Base-by-base conservation (phyloP, 2,888 invertebrate genomes). In the Polydrusus tereticollis region DNA sequence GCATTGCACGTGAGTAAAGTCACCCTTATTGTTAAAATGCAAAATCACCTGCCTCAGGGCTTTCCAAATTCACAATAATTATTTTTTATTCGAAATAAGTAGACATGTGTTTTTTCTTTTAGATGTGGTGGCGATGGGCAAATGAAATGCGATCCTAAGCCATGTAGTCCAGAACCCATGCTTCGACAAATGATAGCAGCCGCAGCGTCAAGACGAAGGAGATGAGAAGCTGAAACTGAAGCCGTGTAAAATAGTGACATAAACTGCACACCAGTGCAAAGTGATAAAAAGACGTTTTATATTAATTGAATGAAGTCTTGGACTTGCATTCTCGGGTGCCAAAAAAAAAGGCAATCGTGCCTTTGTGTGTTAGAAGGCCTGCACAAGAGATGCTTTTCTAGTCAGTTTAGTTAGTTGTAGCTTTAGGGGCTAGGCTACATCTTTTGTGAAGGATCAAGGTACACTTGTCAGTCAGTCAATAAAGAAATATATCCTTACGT, bases 91-190 rank as follows among this genome's bases (percentile, higher is more conserved):
- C 23, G n/a, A 23, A 52, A 10, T 52, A 23, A 21, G 4, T 26
- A 7, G 7, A 26, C 26, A 26, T 5, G 26, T 3, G 7, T 26
- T 26, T 26, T 41, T 55, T 52, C 66, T 88, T 88, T 33, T 87
- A 95, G 96, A 87, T 97, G 97, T 87, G 96, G 96, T 82, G 92
- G 93, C 76, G 93, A 95, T 85, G 96, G 96, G 81, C 94, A 95
- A 86, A 96, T 97, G 96, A 93, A 95, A 87, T 97, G 97, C 86
- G 94, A 96, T 86, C 97, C 97, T 71, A 93, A 93, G 86, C 91
- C 91, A 76, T 96, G 96, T 86, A 93, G 94, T 79, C 95, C 96
- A 50, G 94, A 95, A 85, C 95, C 96, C 69, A 93, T 95, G 92
- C 87, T 96, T 82, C 89, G 94, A 83, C 94, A 95, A 88, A 95